These are phyloP conservation scores for Ophonus ardosiacus DNA, from an alignment of 2,888 invertebrate species.

Conservation along the genomic window DNA sequence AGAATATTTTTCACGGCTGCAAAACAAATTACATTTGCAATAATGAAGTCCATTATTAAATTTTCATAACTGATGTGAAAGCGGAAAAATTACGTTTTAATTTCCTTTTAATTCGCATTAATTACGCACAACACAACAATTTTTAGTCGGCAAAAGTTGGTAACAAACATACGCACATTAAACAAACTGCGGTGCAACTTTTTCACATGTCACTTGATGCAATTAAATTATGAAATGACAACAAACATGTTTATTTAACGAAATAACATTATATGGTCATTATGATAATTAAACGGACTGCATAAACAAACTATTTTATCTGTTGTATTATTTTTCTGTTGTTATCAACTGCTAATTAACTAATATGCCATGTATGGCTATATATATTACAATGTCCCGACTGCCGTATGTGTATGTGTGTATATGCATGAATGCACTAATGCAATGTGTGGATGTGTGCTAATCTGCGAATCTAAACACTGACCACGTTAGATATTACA, in stretches of 20 bases:
- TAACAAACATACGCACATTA: constrained; percentile 47
- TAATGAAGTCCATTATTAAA: constrained; percentile 58
- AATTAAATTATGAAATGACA: constrained; percentile 63
- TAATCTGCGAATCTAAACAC: constrained; percentile 50
- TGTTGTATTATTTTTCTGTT: constrained; percentile 46
- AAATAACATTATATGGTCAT: constrained; percentile 62
- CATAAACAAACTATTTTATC: constrained; percentile 63
- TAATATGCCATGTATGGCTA: constrained; percentile 44
- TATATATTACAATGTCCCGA: constrained; percentile 28
- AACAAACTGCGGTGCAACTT: constrained; percentile 50
- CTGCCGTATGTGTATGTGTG: not conserved
- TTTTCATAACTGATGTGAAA: constrained; percentile 40
- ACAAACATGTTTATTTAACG: constrained; percentile 61
- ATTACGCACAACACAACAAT: constrained; percentile 55
- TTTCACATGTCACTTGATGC: constrained; percentile 62
- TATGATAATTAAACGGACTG: constrained; percentile 61
- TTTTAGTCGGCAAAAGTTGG: constrained; percentile 29
- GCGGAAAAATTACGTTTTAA: constrained; percentile 58
- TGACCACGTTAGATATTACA: constrained; percentile 51
- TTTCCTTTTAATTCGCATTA: constrained; percentile 60
- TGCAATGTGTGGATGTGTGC: constrained; percentile 12
- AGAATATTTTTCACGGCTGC: constrained; percentile 50
- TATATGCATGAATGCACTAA: constrained; percentile 21
- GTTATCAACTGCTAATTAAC: constrained; percentile 62
- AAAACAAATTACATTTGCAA: constrained; percentile 49